Conservation (phyloP, 2,797 vertebrate species). For the Psittacula echo region DNA sequence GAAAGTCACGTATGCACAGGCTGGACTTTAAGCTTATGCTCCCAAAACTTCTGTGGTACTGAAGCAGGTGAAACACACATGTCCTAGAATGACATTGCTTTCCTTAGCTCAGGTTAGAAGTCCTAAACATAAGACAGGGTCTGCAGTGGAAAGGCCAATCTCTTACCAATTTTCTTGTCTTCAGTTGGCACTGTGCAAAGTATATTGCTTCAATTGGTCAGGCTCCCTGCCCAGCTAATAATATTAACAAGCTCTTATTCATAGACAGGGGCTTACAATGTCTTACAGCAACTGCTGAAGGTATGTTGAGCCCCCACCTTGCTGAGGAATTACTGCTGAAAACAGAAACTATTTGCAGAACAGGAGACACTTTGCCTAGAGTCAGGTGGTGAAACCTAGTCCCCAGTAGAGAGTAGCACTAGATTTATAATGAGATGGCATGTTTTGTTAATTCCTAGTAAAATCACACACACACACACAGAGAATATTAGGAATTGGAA, state of each 20-base stretch:
- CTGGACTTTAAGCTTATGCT: background rate
- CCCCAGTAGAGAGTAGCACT: background rate
- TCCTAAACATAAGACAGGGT: background rate
- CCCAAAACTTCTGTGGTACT: background rate
- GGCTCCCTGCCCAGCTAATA: background rate
- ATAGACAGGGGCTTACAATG: background rate
- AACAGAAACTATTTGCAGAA: background rate
- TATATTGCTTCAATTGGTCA: background rate
- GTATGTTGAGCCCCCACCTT: background rate
- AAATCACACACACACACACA: background rate
- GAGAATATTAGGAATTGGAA: no score
- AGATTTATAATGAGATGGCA: background rate
- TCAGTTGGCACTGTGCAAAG: background rate
- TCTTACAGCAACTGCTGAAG: background rate
- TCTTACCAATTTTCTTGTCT: background rate
- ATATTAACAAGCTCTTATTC: background rate
- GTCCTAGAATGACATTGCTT: background rate
- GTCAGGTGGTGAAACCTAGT: background rate
- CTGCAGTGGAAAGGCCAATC: rapidly evolving
- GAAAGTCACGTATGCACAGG: background rate
- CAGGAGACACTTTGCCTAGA: background rate
- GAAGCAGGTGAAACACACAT: background rate
- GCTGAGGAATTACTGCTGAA: background rate
- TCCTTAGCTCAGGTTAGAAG: background rate
- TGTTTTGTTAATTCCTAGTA: background rate